Evolutionary conservation across 2,888 invertebrate species (phyloP), one percentile per base, ranked within the genome.

Genomic region (Volucella inflata): DNA sequence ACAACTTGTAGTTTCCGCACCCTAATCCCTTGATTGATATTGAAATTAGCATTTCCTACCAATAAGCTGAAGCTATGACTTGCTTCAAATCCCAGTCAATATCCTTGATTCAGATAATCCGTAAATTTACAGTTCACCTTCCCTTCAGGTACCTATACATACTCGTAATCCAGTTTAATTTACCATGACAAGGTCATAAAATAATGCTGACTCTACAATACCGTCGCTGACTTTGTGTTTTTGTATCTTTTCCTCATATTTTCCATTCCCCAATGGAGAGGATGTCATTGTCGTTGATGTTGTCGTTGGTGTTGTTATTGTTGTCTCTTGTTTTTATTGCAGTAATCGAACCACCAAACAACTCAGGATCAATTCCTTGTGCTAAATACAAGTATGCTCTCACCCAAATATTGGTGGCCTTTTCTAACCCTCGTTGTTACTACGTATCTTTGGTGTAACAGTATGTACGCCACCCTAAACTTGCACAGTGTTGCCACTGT

Each of bases 191-290:
- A 79, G 83, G 79, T 74, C 74, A 64, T 65, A 74, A 78, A 36
- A 68, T 16, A 10, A 48, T 44, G 16, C 12, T 48, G 70, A 76
- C 67, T 78, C 44, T 64, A 70, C 38, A 40, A 36, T 30, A 11
- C 8, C 36, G 82, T 65, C 65, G 71, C 72, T 72, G 72, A 68
- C 68, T 79, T 72, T 83, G 21, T 55, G 50, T 72, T 46, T 55
- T 46, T 21, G 42, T 12, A 55, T 50, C 17, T 17, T 62, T 40
- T 14, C 51, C 51, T 62, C 21, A 62, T 57, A 42, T 55, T 64
- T 76, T 64, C 62, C 76, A 46, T 80, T n/a, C 17, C 30, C 30
- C 30, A 30, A 30, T 30, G 6, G 30, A 8, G 72, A 72, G 42
- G 72, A 42, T 42, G 55, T 62, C 70, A 46, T 40, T 16, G 36